A percentile compares a stretch with the other conserved stretches of the same genome.
Conservation (phyloP, 2,797 vertebrate species). For the Nannoperca australis region DNA sequence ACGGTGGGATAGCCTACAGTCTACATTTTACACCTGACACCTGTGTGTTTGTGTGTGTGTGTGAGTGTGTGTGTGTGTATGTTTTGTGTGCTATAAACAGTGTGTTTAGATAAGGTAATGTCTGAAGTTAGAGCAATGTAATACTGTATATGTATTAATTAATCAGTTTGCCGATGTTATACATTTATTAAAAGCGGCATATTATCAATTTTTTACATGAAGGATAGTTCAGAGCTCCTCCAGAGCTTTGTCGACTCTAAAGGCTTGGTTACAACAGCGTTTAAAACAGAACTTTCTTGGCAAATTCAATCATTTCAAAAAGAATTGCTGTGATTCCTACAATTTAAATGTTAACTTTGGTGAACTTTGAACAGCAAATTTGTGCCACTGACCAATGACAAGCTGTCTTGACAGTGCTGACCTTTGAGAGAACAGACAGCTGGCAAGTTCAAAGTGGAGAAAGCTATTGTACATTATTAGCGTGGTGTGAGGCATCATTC, state of each 20-base stretch:
- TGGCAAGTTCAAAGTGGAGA: too few species aligned
- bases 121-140: not conserved
- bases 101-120: not conserved
- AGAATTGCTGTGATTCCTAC: too few species aligned
- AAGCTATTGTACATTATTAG: too few species aligned
- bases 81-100: not conserved
- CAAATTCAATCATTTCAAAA: too few species aligned
- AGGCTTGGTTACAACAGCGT: not conserved
- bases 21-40: slow-evolving; percentile 18
- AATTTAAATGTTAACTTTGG: too few species aligned
- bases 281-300: too few species aligned
- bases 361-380: too few species aligned
- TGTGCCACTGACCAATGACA: too few species aligned
- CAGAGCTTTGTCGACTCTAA: not conserved
- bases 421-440: too few species aligned
- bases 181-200: not conserved
- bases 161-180: not conserved
- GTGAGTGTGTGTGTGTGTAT: not conserved
- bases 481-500: too few species aligned
- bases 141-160: not conserved
- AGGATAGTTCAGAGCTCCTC: too few species aligned
- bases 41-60: slow-evolving; percentile 8
- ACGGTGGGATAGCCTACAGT: not conserved
- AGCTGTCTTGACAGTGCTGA: too few species aligned
- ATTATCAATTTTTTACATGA: not conserved